Evolutionary conservation across 2,888 invertebrate species (phyloP).

Genomic region (Phlogophora meticulosa): DNA sequence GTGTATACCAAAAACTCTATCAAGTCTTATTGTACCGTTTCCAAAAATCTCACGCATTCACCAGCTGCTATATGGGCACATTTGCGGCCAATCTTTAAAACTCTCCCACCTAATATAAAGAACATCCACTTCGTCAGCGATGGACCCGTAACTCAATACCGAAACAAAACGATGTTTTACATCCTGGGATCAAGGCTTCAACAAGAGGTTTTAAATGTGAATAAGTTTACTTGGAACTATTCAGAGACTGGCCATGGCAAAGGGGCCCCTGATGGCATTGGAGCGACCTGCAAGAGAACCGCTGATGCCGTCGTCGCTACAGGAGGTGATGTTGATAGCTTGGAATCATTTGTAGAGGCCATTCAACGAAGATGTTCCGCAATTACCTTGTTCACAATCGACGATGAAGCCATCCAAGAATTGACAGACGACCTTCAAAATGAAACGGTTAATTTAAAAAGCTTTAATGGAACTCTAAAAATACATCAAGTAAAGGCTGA

Average conservation of each 20-base stretch:
- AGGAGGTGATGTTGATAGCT: slow-evolving; percentile 58
- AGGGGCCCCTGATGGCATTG: slow-evolving; percentile 51
- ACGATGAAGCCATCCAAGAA: slow-evolving; percentile 45
- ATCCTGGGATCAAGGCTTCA: slow-evolving; percentile 52
- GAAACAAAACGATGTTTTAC: no score
- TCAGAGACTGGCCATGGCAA: slow-evolving; percentile 73
- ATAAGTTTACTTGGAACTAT: slow-evolving; percentile 67
- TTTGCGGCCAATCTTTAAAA: no score
- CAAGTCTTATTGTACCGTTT: no score
- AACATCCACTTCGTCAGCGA: no score
- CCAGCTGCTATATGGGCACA: no score
- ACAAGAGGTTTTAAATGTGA: slow-evolving; percentile 26
- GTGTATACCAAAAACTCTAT: no score
- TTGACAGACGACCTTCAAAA: slow-evolving; percentile 49
- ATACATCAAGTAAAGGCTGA: slow-evolving; percentile 11
- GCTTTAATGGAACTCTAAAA: slow-evolving; percentile 61
- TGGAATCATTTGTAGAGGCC: slow-evolving; percentile 52
- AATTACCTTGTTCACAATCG: no score
- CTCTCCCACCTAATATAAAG: no score
- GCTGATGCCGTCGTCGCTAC: slow-evolving; percentile 62
- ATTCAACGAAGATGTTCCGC: slow-evolving; percentile 50
- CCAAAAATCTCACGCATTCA: no score
- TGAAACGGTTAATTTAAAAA: slow-evolving; percentile 47
- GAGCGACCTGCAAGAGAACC: neutral
- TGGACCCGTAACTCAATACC: no score